A percentile compares a stretch with the other conserved stretches of the same genome.
These are phyloP conservation scores for Dasyornis broadbenti DNA, from an alignment of 2,113 vertebrate species.

Conservation along the genomic window DNA sequence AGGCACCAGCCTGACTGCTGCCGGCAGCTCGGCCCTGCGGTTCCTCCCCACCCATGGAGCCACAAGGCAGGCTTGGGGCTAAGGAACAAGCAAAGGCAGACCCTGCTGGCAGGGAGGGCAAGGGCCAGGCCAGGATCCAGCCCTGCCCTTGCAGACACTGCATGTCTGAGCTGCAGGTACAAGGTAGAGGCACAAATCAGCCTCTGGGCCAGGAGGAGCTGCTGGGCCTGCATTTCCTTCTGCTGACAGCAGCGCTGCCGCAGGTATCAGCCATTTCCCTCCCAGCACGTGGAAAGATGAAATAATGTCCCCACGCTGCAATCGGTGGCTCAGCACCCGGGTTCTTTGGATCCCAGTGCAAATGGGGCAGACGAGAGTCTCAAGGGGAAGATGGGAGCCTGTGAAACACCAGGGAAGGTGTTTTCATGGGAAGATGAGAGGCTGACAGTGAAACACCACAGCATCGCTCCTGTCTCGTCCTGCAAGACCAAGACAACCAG, in stretches of 20 bases:
- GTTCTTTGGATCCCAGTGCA: neutral
- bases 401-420: too few species aligned
- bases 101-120: neutral
- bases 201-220: neutral
- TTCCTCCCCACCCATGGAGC: neutral
- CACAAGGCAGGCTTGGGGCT: rapidly evolving
- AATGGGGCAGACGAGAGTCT: rapidly evolving
- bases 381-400: neutral
- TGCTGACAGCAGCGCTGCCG: neutral
- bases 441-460: neutral
- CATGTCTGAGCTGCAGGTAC: neutral
- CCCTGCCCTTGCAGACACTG: neutral
- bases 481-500: neutral
- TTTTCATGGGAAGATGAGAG: neutral
- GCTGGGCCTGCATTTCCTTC: neutral
- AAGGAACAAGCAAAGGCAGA: neutral
- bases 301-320: rapidly evolving
- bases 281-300: neutral
- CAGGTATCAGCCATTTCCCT: neutral
- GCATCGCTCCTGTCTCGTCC: neutral
- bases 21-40: rapidly evolving
- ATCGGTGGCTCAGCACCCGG: rapidly evolving
- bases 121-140: neutral
- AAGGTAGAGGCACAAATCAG: neutral
- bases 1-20: rapidly evolving